Percentiles rank a stretch among this genome's conserved stretches.
Conservation (phyloP, 1,140 invertebrate genomes). For the Macrosteles quadrilineatus region DNA sequence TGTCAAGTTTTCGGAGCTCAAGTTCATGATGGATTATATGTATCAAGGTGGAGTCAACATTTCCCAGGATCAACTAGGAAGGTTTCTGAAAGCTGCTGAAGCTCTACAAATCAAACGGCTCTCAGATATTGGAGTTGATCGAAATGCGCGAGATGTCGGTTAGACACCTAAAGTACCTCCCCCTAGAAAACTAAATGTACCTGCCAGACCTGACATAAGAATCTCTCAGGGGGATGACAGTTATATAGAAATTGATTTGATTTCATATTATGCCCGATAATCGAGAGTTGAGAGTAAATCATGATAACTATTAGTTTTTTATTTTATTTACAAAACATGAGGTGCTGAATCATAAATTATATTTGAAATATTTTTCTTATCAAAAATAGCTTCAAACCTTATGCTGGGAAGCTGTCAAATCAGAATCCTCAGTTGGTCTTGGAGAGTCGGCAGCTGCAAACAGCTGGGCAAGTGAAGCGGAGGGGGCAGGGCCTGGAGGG, state of each 20-base stretch:
- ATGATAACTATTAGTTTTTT: too few relatives aligned
- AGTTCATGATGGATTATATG: slow-evolving; percentile 94
- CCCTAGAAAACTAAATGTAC: slow-evolving; percentile 24
- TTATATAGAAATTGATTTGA: slow-evolving; percentile 37
- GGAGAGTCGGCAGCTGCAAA: slow-evolving; percentile 60
- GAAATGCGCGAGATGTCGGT: slow-evolving; percentile 37
- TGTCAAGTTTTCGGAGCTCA: slow-evolving; percentile 86
- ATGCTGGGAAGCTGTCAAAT: slow-evolving; percentile 44
- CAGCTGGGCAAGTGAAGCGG: slow-evolving; percentile 56
- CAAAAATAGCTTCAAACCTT: slow-evolving; percentile 33
- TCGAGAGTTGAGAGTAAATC: too few relatives aligned
- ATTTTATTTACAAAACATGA: too few relatives aligned
- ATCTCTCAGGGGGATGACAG: slow-evolving; percentile 42
- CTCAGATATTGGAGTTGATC: slow-evolving; percentile 65
- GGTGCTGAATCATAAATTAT: too few relatives aligned
- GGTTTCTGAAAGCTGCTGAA: slow-evolving; percentile 88
- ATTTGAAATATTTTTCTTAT: too few relatives aligned
- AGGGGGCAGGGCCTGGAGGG: slow-evolving; percentile 44
- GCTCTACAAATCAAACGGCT: slow-evolving; percentile 89
- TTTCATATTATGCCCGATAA: too few relatives aligned
- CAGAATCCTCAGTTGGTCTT: slow-evolving; percentile 63
- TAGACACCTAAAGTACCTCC: slow-evolving; percentile 29
- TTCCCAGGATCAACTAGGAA: slow-evolving; percentile 85
- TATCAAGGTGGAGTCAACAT: slow-evolving; percentile 95
- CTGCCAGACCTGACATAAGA: slow-evolving; percentile 39